Base-by-base conservation (phyloP, 1,140 invertebrate species). In the Lethrus apterus region DNA sequence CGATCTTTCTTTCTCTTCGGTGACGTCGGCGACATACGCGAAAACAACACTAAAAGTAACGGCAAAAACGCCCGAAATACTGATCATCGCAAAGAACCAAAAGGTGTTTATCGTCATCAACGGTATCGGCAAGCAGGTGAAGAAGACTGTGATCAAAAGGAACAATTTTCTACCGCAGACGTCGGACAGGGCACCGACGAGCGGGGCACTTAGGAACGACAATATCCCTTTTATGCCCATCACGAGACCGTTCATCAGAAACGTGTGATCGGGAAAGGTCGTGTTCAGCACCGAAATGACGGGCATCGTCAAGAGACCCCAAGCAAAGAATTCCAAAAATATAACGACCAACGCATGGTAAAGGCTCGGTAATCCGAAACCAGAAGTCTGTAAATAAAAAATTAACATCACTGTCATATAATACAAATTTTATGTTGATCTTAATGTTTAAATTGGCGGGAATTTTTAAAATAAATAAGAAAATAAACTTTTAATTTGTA, bases 61-160 rank as follows among this genome's bases (percentile, higher is more conserved):
- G 40, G 96, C 92, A 72, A 99, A 99, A 48, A 98, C 85, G 46
- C 96, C 96, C 52, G 92, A 96, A 65, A 99, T 93, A 58, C 91
- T 95, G 70, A 99, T 95, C 86, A 98, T 93, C 35, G 94, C 94
- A 74, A 99, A 99, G 70, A 99, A 99, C 95, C 95, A 99, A 91
- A 93, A 98, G 36, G 94, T 93, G 73, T 97, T 98, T 62, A 99
- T 88, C 63, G 89, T 93, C 90, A 99, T 98, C 40, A 99, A 77
- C 40, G 96, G 96, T 65, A 99, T 99, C 26, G 97, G 97, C 50
- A 91, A 86, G 74, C 96, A 99, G 3, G 97, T 99, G 72, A 98
- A 99, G 69, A 98, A 95, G 54, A 99, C 96, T 38, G 97, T 99
- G 52, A 99, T 83, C 46, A 99, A 77, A 41, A 99, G 80, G 72